A percentile compares a stretch with the other conserved stretches of the same genome.
These are phyloP conservation scores for Aphidius ervi DNA, from an alignment of 1,140 invertebrate species.

Conservation along the genomic window DNA sequence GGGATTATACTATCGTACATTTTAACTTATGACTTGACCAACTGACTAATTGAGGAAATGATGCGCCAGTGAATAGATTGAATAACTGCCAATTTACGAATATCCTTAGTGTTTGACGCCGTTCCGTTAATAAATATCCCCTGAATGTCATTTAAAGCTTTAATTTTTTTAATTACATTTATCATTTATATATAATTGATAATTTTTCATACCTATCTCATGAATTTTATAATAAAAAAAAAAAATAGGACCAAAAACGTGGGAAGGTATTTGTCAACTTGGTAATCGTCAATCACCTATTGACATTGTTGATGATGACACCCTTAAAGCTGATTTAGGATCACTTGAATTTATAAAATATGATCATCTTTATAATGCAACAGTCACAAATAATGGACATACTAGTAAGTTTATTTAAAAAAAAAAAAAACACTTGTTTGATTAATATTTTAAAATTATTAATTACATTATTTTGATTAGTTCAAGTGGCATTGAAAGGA, in stretches of 20 bases:
- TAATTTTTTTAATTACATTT: neutral
- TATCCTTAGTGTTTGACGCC: constrained; percentile 28
- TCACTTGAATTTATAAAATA: constrained; percentile 34
- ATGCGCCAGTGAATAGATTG: constrained; percentile 27
- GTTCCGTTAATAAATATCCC: constrained; percentile 22
- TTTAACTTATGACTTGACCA: constrained; percentile 7
- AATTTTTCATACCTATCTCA: no score
- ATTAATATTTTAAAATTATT: neutral
- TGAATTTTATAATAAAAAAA: no score
- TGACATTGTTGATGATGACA: constrained; percentile 29
- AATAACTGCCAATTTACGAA: constrained; percentile 29
- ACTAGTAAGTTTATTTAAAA: constrained; percentile 27
- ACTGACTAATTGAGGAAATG: constrained; percentile 32
- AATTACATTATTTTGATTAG: constrained; percentile 29
- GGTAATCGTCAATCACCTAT: constrained; percentile 39
- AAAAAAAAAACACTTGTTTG: neutral
- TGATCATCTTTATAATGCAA: constrained; percentile 27
- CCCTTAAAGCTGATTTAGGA: constrained; percentile 31
- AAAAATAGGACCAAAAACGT: constrained; percentile 30
- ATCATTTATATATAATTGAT: neutral
- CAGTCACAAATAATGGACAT: constrained; percentile 34
- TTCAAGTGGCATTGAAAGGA: constrained; percentile 41
- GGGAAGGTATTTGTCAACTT: constrained; percentile 30
- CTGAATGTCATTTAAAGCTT: constrained; percentile 3
- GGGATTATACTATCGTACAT: constrained; percentile 16